Evolutionary conservation across 2,888 invertebrate genomes (phyloP).

Genomic region (Pammene aurita): DNA sequence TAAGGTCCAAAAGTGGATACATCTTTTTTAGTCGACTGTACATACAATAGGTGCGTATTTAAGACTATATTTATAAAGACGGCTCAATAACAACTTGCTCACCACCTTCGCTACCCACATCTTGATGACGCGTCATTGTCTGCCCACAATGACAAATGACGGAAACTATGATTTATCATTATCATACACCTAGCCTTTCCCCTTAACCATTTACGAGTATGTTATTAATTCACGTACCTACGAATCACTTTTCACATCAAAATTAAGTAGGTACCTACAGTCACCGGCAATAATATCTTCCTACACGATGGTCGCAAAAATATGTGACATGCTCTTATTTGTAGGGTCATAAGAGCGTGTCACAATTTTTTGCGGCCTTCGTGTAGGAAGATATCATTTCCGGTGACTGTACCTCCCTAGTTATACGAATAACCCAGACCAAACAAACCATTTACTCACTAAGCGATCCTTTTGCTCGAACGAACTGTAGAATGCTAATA

Average conservation of each 20-base stretch:
- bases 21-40: too few species aligned
- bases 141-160: constrained; percentile 63
- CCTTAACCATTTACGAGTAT: not conserved
- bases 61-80: constrained; percentile 4
- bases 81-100: constrained; percentile 45
- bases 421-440: not conserved
- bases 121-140: constrained; percentile 56
- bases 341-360: too few species aligned
- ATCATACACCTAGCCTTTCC: constrained; percentile 38
- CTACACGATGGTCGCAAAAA: too few species aligned
- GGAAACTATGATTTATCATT: constrained; percentile 57
- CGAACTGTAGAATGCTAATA: constrained; percentile 15
- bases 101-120: constrained; percentile 53
- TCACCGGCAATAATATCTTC: too few species aligned
- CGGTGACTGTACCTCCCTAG: too few species aligned
- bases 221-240: too few species aligned
- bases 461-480: constrained; percentile 7
- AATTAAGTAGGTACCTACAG: too few species aligned
- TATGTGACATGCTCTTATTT: too few species aligned
- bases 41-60: constrained; percentile 3
- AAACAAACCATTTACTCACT: not conserved
- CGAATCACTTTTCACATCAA: too few species aligned
- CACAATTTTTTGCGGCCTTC: too few species aligned
- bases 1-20: too few species aligned
- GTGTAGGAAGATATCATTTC: too few species aligned